Evolutionary conservation across 2,797 vertebrate species (phyloP), one percentile per base, ranked within the genome.

Genomic region (Arremon aurantiirostris): DNA sequence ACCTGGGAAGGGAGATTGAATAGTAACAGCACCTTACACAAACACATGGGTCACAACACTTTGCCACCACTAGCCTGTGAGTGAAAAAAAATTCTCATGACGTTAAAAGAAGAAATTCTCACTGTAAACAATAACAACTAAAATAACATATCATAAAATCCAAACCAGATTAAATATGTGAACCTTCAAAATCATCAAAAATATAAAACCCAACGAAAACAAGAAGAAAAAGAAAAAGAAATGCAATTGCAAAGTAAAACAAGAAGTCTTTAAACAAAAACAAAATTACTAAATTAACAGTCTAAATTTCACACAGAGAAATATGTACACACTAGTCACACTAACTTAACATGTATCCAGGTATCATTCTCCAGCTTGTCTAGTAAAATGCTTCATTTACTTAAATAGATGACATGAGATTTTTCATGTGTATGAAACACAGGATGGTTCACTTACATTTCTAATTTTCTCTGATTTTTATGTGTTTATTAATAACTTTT

Each of bases 1-100:
- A 64, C 2, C 27, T 63, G 18, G 1, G 14, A 3, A 61, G 2
- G 2, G 35, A 79, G 5, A 19, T 0, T 18, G 24, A n/a, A n/a
- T 7, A 34, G 15, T 55, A 32, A 28, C 2, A 2, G 28, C 12
- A 55, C 12, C 8, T 30, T 71, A 3, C 7, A 49, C 28, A 57
- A 49, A 37, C 7, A 26, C 4, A 0, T 6, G 23, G 13, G 6
- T 41, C 22, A 35, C 6, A 71, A 30, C 3, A 42, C 14, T 44
- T 70, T 37, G 14, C 1, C 8, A 44, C 24, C 8, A 18, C 9
- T 35, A 63, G 3, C 13, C 22, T 15, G 4, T 8, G 7, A 76
- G 23, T 39, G 13, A 71, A 71, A 89, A 78, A 2, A 49, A 14
- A 13, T 23, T 21, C 9, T 46, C 15, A 24, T 32, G 26, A 26